Percentiles rank a stretch among this genome's conserved stretches.
Conservation (phyloP, 2,113 vertebrate species). For the Epinephelus moara region DNA sequence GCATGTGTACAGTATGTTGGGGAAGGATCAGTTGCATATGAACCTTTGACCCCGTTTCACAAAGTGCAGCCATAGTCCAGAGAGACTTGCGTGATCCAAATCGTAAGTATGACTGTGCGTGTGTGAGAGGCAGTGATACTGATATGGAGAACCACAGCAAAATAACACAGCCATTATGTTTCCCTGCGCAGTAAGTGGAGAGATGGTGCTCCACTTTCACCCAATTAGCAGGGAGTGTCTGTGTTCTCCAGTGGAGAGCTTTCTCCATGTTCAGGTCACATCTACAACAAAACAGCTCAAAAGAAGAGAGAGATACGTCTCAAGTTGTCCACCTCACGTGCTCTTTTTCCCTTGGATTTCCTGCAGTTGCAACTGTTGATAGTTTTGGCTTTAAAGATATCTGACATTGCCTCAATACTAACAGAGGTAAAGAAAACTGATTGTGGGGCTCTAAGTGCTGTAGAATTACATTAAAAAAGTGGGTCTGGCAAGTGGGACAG, state of each 20-base stretch:
- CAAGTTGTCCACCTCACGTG: neutral
- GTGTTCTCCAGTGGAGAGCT: conserved; percentile 6
- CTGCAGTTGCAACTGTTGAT: neutral
- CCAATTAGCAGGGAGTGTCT: conserved; percentile 64
- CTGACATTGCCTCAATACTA: no score
- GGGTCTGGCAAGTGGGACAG: no score
- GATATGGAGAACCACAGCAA: conserved; percentile 29
- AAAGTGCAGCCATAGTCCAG: neutral
- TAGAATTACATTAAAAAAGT: neutral
- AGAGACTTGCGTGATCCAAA: neutral
- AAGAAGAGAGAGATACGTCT: neutral
- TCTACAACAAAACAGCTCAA: neutral
- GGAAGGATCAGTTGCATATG: neutral
- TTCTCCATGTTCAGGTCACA: conserved; percentile 35
- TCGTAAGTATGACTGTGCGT: neutral
- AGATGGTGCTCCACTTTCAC: conserved; percentile 58
- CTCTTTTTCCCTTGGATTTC: neutral
- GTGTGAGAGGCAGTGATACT: neutral
- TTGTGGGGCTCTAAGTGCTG: neutral
- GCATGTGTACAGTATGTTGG: neutral
- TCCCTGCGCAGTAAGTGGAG: conserved; percentile 61
- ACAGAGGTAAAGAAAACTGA: neutral
- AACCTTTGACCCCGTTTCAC: conserved; percentile 30
- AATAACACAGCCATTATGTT: conserved; percentile 29
- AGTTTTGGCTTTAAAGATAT: neutral